Evolutionary conservation across 2,797 vertebrate species (phyloP).

Genomic region (Dromococcyx pavoninus): DNA sequence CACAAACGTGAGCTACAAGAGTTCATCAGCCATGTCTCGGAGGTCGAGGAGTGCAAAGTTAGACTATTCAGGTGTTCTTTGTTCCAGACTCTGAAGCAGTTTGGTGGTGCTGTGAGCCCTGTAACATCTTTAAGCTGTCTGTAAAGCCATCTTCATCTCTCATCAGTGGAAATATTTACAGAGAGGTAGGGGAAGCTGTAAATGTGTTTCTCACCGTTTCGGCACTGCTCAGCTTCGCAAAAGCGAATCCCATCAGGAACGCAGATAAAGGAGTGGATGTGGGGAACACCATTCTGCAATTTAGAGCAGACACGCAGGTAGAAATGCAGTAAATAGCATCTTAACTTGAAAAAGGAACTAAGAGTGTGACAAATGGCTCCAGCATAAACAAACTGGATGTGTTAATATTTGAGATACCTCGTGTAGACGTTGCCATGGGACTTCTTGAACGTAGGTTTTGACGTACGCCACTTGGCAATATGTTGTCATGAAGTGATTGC

Average conservation of each 20-base stretch:
- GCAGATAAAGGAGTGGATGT: slow-evolving; percentile 88
- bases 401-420: slow-evolving; percentile 79
- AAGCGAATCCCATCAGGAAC: slow-evolving; percentile 86
- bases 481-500: slow-evolving; percentile 89
- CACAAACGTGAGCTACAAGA: not conserved
- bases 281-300: slow-evolving; percentile 85
- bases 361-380: not conserved
- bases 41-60: not conserved
- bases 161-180: not conserved
- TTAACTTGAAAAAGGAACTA: not conserved
- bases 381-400: not conserved
- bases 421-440: slow-evolving; percentile 89
- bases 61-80: not conserved
- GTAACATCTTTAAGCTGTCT: not conserved
- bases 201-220: slow-evolving; percentile 79
- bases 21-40: not conserved
- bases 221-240: slow-evolving; percentile 89
- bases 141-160: not conserved
- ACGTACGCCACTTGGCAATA: slow-evolving; percentile 86
- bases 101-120: not conserved
- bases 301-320: slow-evolving; percentile 13
- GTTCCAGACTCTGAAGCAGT: not conserved
- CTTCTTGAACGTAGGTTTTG: slow-evolving; percentile 87
- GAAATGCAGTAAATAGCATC: not conserved
- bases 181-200: not conserved